Conservation (phyloP, 23 tunicate genomes). For the Diplosoma virens region DNA sequence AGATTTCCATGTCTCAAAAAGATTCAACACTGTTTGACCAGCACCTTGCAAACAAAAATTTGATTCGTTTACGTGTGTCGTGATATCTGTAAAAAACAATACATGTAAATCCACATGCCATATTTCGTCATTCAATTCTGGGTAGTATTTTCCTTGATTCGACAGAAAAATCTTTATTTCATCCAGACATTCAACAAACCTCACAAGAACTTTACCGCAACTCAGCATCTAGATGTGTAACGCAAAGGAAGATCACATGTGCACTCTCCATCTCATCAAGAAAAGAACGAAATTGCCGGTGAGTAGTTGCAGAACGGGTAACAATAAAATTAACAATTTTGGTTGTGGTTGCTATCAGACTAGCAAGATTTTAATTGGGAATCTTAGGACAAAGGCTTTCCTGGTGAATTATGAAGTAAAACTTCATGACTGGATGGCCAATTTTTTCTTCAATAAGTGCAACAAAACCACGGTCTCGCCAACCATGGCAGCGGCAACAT, state of each 20-base stretch:
- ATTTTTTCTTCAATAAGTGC: slow-evolving; percentile 37
- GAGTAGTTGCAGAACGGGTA: slow-evolving; percentile 63
- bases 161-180: slow-evolving; percentile 60
- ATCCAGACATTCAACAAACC: slow-evolving; percentile 59
- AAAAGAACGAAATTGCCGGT: slow-evolving; percentile 61
- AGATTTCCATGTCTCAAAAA: slow-evolving; percentile 60
- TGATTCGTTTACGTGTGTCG: slow-evolving; percentile 55
- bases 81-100: slow-evolving; percentile 62
- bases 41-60: slow-evolving; percentile 60
- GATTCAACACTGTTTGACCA: slow-evolving; percentile 50
- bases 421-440: slow-evolving; percentile 41
- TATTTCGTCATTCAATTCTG: slow-evolving; percentile 54
- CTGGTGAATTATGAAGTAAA: slow-evolving; percentile 47
- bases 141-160: slow-evolving; percentile 51
- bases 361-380: slow-evolving; percentile 42
- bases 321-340: slow-evolving; percentile 49
- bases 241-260: slow-evolving; percentile 45
- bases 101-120: slow-evolving; percentile 64
- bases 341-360: slow-evolving; percentile 41
- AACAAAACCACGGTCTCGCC: slow-evolving; percentile 58
- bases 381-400: slow-evolving; percentile 57
- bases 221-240: slow-evolving; percentile 40
- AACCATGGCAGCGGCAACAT: slow-evolving; percentile 41
- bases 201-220: slow-evolving; percentile 57
- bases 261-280: slow-evolving; percentile 66